These are phyloP conservation scores for Acanthurus tractus DNA, from an alignment of 2,797 vertebrate species.

Conservation along the genomic window DNA sequence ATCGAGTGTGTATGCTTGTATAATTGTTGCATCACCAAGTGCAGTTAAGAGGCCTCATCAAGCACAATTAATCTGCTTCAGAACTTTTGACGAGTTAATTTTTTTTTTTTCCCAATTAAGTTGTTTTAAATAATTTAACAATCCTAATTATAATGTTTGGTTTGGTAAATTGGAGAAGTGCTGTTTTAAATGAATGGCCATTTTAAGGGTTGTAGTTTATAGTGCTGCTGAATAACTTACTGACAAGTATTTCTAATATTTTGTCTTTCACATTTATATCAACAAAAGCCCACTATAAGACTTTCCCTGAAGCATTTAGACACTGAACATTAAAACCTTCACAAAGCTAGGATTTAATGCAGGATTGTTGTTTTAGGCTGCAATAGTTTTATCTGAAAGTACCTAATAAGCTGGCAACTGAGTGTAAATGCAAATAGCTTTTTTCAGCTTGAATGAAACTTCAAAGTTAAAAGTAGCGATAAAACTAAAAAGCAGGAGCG, in stretches of 20 bases:
- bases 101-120: no score
- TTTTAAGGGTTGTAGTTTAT: neutral
- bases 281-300: neutral
- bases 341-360: neutral
- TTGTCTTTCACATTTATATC: neutral
- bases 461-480: conserved; percentile 4
- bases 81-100: no score
- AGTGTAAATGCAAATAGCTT: neutral
- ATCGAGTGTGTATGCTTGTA: no score
- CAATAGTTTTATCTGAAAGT: neutral
- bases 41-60: no score
- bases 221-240: neutral
- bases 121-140: no score
- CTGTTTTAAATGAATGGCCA: no score
- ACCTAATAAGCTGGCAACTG: neutral
- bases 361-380: neutral
- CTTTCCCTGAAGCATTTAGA: no score
- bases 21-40: no score
- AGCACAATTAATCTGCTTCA: no score
- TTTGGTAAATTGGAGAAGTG: neutral
- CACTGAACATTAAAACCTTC: neutral
- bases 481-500: neutral
- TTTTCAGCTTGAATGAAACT: neutral
- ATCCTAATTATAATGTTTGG: neutral
- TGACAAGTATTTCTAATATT: neutral